Evolutionary conservation across 2,797 vertebrate genomes (phyloP).

Genomic region (Balearica regulorum): DNA sequence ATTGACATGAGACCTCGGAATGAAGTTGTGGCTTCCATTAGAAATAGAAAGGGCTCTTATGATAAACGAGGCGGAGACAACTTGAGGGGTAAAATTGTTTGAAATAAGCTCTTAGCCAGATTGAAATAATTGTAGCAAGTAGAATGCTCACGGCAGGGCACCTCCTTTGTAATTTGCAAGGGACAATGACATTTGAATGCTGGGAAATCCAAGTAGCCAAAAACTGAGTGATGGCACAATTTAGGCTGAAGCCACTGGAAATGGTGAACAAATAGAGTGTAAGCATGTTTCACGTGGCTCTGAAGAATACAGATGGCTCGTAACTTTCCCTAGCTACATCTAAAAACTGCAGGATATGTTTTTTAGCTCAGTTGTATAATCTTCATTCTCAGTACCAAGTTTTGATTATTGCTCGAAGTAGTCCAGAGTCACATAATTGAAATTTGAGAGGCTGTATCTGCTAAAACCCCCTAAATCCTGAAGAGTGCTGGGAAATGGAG

Average conservation of each 20-base stretch:
- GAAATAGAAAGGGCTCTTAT: constrained; percentile 11
- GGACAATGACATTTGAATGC: background rate
- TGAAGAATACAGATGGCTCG: background rate
- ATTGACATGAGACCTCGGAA: background rate
- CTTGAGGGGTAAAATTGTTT: constrained; percentile 42
- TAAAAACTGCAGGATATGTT: background rate
- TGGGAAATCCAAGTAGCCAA: background rate
- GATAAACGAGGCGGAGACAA: constrained; percentile 31
- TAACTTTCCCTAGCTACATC: background rate
- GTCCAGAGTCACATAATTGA: background rate
- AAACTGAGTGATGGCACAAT: background rate
- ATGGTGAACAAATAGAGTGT: background rate
- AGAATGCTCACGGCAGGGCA: background rate
- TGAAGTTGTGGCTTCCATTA: constrained; percentile 49
- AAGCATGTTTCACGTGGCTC: background rate
- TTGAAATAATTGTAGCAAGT: constrained; percentile 40
- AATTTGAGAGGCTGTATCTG: background rate
- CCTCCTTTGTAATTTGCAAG: background rate
- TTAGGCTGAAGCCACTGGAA: background rate
- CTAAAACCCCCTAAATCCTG: background rate
- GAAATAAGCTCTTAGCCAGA: constrained; percentile 28
- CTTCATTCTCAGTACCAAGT: background rate
- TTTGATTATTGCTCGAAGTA: background rate
- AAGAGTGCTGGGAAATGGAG: no score
- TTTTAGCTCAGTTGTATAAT: background rate